Evolutionary conservation across 2,888 invertebrate genomes (phyloP).

Genomic region (Luperina testacea): DNA sequence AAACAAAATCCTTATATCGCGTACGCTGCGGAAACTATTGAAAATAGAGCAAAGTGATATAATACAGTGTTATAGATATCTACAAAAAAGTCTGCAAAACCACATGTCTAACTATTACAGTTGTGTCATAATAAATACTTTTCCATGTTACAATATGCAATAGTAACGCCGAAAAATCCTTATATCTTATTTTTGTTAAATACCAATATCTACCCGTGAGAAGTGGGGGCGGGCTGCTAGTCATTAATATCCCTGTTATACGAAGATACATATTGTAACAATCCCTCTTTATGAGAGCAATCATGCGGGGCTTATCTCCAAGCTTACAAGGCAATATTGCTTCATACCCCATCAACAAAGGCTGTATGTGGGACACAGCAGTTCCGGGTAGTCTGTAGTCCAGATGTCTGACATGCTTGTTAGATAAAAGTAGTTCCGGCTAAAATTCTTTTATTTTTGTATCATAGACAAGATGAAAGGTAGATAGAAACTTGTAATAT

Average conservation of each 20-base stretch:
- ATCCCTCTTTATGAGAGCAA: constrained; percentile 34
- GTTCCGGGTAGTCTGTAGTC: not conserved
- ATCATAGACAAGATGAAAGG: not conserved
- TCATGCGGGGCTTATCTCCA: constrained; percentile 39
- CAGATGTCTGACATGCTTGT: not conserved
- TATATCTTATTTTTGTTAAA: no score
- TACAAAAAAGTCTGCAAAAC: no score
- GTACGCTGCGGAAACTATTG: no score
- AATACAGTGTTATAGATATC: no score
- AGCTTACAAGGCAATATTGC: constrained; percentile 44
- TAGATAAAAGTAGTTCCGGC: not conserved
- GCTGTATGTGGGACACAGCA: not conserved
- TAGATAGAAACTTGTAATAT: not conserved
- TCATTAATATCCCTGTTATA: constrained; percentile 17
- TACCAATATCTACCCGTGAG: no score
- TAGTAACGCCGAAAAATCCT: no score
- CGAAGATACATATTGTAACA: constrained; percentile 31
- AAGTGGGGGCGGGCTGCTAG: no score
- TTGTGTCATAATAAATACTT: no score
- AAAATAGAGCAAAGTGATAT: no score
- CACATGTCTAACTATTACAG: no score
- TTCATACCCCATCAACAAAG: constrained; percentile 15
- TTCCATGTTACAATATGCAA: no score
- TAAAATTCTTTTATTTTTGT: not conserved
- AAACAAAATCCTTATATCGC: no score